Base-by-base conservation (phyloP, 2,797 vertebrate genomes). In the Atherinosoma microstoma region DNA sequence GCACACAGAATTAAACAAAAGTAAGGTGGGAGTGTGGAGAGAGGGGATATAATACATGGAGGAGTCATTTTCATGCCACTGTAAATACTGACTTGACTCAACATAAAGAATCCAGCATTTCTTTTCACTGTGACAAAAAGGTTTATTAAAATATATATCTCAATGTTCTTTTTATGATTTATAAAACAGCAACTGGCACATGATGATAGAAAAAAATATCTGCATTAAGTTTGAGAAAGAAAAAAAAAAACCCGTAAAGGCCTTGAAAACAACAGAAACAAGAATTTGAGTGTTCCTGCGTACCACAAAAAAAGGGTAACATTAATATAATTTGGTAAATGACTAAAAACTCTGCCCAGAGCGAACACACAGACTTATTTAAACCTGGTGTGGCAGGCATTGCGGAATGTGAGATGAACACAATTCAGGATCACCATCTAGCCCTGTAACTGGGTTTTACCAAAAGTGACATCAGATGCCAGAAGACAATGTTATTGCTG, bases 401-500 rank as follows among this genome's bases (percentile, higher is more conserved):
- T 38, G 58, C 70, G 51, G 67, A 76, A 29, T 6, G 62, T 45
- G 67, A 61, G 69, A 80, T 72, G 59, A 69, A 74, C 32, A 67
- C 51, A 82, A 67, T 77, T 75, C 35, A 79, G 73, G 59, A 70
- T 78, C 79, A 80, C 71, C 67, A 67, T 72, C 79, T 45, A 58
- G 11, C 60, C 68, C 76, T 74, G 81, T 70, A 79, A 62, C 86
- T 72, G 90, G 91, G 85, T 90, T 92, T 91, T 91, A 90, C 70
- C 67, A 75, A 83, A 74, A 86, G 87, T 92, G 93, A 93, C 83
- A 86, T 90, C 91, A 89, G 86, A 83, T 83, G 67, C 84, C 82
- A 83, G 84, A 80, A 93, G 90, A 95, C 94, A 95, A 95, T 95
- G 93, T 84, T 89, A 93, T 64, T 94, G 95, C 95, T 95, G 94